These are phyloP conservation scores for Hermetia illucens DNA, from an alignment of 1,140 invertebrate species.

Conservation along the genomic window DNA sequence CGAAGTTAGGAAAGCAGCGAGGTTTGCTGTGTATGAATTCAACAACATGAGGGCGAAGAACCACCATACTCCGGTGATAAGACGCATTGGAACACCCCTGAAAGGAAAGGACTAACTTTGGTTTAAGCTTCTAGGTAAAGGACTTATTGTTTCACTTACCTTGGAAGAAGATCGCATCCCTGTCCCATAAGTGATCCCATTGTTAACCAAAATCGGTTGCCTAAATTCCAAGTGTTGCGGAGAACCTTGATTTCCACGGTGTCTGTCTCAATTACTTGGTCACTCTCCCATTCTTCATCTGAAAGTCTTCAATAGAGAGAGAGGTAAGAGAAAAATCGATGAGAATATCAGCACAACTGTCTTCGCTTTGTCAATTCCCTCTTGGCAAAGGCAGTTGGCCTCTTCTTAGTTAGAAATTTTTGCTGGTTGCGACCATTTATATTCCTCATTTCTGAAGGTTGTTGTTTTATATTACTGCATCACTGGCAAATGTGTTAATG, in stretches of 20 bases:
- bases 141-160: too few relatives aligned
- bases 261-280: constrained; percentile 54
- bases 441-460: too few relatives aligned
- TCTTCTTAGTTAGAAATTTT: too few relatives aligned
- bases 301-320: constrained; percentile 60
- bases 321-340: too few relatives aligned
- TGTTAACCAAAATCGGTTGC: constrained; percentile 64
- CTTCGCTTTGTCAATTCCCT: too few relatives aligned
- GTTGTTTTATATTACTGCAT: too few relatives aligned
- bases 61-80: constrained; percentile 85
- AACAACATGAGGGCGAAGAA: constrained; percentile 92
- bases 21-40: constrained; percentile 89
- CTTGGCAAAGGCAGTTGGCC: too few relatives aligned
- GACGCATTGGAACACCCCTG: constrained; percentile 66
- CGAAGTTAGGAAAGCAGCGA: constrained; percentile 87
- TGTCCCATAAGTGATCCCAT: constrained; percentile 68
- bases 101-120: too few relatives aligned
- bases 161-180: constrained; percentile 64
- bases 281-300: constrained; percentile 75
- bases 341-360: too few relatives aligned
- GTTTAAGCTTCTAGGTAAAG: too few relatives aligned
- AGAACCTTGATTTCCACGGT: constrained; percentile 60
- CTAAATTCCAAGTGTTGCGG: constrained; percentile 65
- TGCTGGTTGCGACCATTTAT: too few relatives aligned
- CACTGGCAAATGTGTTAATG: too few relatives aligned